A percentile compares a stretch with the other conserved stretches of the same genome.
phyloP scores from a whole-genome alignment of 1,140 invertebrate species.

The Hetaerina americana region DNA sequence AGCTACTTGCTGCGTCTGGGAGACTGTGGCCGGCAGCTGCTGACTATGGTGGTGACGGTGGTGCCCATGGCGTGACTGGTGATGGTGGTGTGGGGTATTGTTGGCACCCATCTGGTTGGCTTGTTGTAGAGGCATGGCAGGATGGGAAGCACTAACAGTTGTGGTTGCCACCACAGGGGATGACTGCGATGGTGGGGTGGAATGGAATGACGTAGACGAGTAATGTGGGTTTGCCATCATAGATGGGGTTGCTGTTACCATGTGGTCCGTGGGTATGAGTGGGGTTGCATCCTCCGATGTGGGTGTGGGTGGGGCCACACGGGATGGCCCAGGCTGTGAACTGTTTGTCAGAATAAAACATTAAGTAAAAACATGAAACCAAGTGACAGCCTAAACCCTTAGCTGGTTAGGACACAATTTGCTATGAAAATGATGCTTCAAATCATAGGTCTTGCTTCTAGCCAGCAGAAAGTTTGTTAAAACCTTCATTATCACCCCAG shows the following conservation, averaged over 20 bases:
- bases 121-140: neutral
- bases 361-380: too few species aligned
- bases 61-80: conserved; percentile 11
- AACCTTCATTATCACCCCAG: too few species aligned
- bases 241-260: neutral
- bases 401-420: too few species aligned
- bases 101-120: neutral
- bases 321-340: conserved; percentile 43
- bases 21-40: conserved; percentile 24
- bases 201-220: neutral
- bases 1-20: conserved; percentile 26
- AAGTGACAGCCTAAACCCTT: too few species aligned
- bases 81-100: neutral
- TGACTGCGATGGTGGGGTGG: neutral
- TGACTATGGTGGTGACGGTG: conserved; percentile 14
- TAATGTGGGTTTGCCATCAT: neutral
- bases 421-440: too few species aligned
- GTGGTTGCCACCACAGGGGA: neutral
- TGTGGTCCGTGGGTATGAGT: conserved; percentile 24
- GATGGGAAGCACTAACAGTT: neutral
- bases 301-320: conserved; percentile 46
- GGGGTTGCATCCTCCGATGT: conserved; percentile 36
- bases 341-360: conserved; percentile 22
- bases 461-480: too few species aligned
- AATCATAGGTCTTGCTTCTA: too few species aligned